Evolutionary conservation across 35 echinoderm and acorn worm species (phyloP), one percentile per base, ranked within the genome.

Genomic region (Ophiothrix spiculata): DNA sequence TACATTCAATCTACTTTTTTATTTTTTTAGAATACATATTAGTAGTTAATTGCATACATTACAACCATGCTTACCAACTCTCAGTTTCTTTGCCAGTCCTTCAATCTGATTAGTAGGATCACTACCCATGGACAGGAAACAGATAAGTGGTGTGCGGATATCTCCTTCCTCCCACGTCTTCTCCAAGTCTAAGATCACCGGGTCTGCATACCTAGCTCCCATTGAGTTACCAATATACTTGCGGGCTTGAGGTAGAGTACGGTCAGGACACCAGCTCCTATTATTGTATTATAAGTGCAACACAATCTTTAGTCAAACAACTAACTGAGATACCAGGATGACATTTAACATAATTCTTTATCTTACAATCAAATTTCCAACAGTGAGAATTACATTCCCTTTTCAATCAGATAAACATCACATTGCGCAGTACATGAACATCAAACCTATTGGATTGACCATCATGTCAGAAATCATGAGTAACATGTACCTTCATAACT

Each of bases 71-170:
- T 89, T 79, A 99, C 96, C 92, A 35, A 99, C 92, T 90, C 84
- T 89, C 64, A 99, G 92, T 85, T 99, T 99, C 86, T 99, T 99
- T 29, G 85, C 96, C 0, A 99, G 86, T 77, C 96, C 92, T 84
- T 94, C 96, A 87, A 99, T 99, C 79, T 94, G 92, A 42, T 87
- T 94, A 31, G 96, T 99, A 33, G 96, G 96, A 87, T 99, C 96
- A 75, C 89, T 91, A 38, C 96, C 96, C 96, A 99, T 99, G 56
- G 96, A 99, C 39, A 99, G 89, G 92, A 99, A 99, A 82, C 96
- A 99, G 64, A 99, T 99, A 25, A 99, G 86, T 41, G 92, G 96
- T 6, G 92, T 94, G 29, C 92, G 88, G 17, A 92, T 79, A 31
- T 91, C 89, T 40, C 96, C 92, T 64, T 99, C 96, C 75, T 99